These are phyloP conservation scores for Sitta europaea DNA, from an alignment of 2,113 vertebrate species.

Conservation along the genomic window DNA sequence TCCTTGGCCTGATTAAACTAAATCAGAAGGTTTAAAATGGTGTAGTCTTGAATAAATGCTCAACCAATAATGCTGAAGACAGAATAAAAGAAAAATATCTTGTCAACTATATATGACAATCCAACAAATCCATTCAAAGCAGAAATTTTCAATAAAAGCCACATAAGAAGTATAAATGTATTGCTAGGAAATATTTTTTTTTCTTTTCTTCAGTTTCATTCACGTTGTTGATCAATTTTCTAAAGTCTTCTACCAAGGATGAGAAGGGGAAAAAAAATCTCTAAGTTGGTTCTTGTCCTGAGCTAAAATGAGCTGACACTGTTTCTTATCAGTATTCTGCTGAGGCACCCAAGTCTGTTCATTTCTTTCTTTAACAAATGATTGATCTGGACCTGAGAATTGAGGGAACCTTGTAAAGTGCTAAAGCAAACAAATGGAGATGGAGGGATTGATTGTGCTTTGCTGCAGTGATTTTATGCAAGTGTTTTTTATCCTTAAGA, in stretches of 20 bases:
- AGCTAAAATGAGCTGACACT: slow-evolving; percentile 14
- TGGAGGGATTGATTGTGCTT: slow-evolving; percentile 53
- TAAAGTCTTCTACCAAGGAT: background rate
- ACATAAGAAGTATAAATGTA: background rate
- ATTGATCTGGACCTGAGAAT: slow-evolving; percentile 60
- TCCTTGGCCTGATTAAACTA: background rate
- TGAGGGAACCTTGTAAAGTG: slow-evolving; percentile 47
- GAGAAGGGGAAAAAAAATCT: background rate
- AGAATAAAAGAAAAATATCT: background rate
- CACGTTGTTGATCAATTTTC: background rate
- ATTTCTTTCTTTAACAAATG: slow-evolving; percentile 64
- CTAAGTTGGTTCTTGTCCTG: background rate
- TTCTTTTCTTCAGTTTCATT: background rate
- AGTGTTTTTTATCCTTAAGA: slow-evolving; percentile 52
- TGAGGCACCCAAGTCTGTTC: background rate
- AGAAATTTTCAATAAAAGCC: background rate
- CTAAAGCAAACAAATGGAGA: slow-evolving; percentile 63
- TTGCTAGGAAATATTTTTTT: background rate
- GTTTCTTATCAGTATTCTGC: slow-evolving; percentile 59
- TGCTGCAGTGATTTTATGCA: slow-evolving; percentile 57
- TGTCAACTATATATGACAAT: background rate
- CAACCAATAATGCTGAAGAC: background rate
- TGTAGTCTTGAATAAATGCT: background rate
- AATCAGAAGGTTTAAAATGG: background rate
- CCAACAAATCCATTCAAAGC: background rate